These are phyloP conservation scores for Rugalucina vietnamica DNA, from an alignment of 2,888 invertebrate genomes.

Conservation along the genomic window DNA sequence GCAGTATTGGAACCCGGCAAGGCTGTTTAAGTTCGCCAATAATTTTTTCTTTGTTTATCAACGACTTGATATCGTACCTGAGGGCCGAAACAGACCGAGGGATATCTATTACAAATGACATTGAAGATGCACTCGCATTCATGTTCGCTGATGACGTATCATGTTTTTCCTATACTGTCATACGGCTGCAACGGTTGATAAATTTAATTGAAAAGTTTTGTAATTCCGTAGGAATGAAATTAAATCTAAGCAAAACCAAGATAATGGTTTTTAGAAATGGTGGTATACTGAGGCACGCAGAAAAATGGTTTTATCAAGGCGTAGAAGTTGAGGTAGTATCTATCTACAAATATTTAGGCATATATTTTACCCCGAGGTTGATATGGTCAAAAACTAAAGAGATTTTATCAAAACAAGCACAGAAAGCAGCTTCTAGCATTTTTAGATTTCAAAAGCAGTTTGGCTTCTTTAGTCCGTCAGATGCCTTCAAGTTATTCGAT, in stretches of 20 bases:
- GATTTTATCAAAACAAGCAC: no score
- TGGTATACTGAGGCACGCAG: background rate
- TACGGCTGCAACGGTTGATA: constrained; percentile 8
- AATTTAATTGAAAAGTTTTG: constrained; percentile 11
- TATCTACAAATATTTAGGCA: no score
- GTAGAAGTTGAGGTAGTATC: no score
- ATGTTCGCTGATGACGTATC: constrained; percentile 25
- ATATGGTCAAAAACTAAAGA: no score
- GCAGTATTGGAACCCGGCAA: constrained; percentile 8
- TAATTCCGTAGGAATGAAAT: constrained; percentile 1
- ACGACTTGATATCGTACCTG: constrained; percentile 8
- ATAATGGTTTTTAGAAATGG: background rate
- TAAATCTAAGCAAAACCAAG: background rate
- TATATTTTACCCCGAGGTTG: no score
- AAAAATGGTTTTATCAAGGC: no score
- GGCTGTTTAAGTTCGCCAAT: constrained; percentile 8
- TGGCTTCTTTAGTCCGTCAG: no score
- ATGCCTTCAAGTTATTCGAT: no score
- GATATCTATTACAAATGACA: background rate
- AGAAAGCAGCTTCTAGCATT: no score
- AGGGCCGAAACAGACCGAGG: background rate
- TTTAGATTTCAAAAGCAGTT: no score
- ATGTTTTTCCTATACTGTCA: constrained; percentile 6
- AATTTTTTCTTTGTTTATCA: constrained; percentile 23
- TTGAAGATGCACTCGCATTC: background rate